Percentiles rank a stretch among this genome's conserved stretches.
These are phyloP conservation scores for Coecobrya sp. DNA, from an alignment of 2,888 invertebrate species.

Conservation along the genomic window DNA sequence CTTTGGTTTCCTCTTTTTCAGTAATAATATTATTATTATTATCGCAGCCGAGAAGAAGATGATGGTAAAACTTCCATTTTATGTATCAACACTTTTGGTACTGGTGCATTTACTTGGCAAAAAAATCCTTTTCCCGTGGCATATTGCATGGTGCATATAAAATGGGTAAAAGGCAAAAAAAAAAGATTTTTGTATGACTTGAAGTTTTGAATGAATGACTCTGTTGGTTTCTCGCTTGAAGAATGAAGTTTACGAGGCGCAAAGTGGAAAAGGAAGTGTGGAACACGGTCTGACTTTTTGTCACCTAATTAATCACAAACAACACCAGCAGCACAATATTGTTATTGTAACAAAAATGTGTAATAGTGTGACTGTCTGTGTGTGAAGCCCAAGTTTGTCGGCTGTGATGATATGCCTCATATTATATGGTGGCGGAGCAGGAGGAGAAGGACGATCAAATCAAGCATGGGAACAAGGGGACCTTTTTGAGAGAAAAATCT, in stretches of 20 bases:
- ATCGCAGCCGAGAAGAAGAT: not conserved
- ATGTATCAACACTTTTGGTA: not conserved
- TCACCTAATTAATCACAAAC: constrained; percentile 82
- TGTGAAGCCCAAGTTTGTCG: not conserved
- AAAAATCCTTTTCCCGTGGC: not conserved
- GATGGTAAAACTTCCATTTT: not conserved
- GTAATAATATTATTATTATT: not conserved
- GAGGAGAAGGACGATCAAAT: constrained; percentile 5
- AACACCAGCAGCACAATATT: constrained; percentile 55
- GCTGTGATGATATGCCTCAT: not conserved
- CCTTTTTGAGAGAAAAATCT: constrained; percentile 49
- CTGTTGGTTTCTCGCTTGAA: constrained; percentile 68
- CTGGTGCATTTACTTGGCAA: constrained; percentile 1
- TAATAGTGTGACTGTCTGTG: not conserved
- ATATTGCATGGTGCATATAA: not conserved
- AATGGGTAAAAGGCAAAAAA: not conserved
- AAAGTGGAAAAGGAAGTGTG: constrained; percentile 82
- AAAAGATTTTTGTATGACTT: constrained; percentile 27
- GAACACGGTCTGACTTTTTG: constrained; percentile 80
- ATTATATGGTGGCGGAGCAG: not conserved
- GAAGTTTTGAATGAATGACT: constrained; percentile 71
- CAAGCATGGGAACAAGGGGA: constrained; percentile 57
- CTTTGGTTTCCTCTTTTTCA: constrained; percentile 12
- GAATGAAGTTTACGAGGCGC: constrained; percentile 80
- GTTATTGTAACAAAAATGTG: constrained; percentile 38